Evolutionary conservation across 1,140 invertebrate species (phyloP).

Genomic region (Lasioglossum albipes): DNA sequence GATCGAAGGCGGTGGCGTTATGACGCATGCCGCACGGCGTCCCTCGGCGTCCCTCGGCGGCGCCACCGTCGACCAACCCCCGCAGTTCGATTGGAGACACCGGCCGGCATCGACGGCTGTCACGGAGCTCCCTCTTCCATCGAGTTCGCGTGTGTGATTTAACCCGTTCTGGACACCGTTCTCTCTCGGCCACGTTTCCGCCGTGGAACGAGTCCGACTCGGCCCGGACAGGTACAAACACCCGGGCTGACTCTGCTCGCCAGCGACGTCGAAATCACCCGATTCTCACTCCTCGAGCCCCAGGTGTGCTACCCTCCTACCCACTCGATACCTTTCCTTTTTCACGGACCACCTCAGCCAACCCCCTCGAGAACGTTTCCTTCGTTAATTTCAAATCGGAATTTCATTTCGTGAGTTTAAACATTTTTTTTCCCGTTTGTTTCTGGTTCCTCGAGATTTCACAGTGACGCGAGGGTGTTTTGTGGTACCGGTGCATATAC

Average conservation of each 20-base stretch:
- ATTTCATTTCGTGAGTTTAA: too few relatives aligned
- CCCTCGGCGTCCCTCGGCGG: slow-evolving; percentile 63
- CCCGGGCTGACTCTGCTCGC: too few relatives aligned
- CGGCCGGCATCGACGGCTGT: slow-evolving; percentile 74
- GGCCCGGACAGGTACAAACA: slow-evolving; percentile 15
- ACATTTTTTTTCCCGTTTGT: too few relatives aligned
- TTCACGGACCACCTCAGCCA: background rate
- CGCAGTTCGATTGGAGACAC: slow-evolving; percentile 79
- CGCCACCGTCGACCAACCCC: slow-evolving; percentile 76
- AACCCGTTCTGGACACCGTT: background rate
- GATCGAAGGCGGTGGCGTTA: slow-evolving; percentile 66
- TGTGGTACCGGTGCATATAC: too few relatives aligned
- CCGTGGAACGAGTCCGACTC: background rate
- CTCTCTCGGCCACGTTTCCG: background rate
- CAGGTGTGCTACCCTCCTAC: background rate
- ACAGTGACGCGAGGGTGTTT: too few relatives aligned
- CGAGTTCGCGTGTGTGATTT: slow-evolving; percentile 51
- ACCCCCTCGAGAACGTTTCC: too few relatives aligned
- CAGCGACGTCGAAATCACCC: too few relatives aligned
- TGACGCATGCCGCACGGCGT: slow-evolving; percentile 63
- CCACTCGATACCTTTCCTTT: background rate
- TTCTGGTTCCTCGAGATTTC: too few relatives aligned
- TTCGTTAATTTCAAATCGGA: too few relatives aligned
- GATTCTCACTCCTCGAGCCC: background rate
- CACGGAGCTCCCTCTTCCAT: slow-evolving; percentile 46